These are phyloP conservation scores for Jordanella pulchra DNA, from an alignment of 2,797 vertebrate genomes.

Conservation along the genomic window DNA sequence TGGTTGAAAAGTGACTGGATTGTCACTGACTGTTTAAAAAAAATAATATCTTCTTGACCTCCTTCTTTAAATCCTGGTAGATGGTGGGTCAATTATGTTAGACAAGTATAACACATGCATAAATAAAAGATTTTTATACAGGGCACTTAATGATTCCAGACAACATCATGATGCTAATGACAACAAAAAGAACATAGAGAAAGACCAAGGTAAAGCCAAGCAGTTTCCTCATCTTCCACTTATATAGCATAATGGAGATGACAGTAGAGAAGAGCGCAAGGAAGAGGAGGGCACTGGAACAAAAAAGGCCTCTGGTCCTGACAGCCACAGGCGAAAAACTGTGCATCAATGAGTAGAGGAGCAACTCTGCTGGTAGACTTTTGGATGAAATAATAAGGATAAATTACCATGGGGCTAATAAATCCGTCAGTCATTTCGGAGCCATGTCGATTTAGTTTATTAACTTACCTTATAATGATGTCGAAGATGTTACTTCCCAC, in stretches of 20 bases:
- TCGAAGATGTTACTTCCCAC: constrained; percentile 98
- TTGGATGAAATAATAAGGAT: constrained; percentile 7
- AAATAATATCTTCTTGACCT: no score
- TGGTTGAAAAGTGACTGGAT: no score
- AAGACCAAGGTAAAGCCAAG: constrained; percentile 92
- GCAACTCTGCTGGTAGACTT: constrained; percentile 90
- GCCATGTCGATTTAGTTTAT: not conserved
- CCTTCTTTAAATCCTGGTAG: not conserved
- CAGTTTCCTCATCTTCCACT: constrained; percentile 95
- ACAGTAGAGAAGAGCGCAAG: constrained; percentile 98
- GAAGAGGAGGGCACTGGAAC: constrained; percentile 94
- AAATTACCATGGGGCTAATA: not conserved
- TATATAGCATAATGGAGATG: constrained; percentile 89
- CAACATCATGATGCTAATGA: constrained; percentile 94
- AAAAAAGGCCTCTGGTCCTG: constrained; percentile 96
- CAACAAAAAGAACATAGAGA: constrained; percentile 94
- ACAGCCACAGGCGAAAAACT: constrained; percentile 85
- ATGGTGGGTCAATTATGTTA: not conserved
- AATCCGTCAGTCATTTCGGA: not conserved
- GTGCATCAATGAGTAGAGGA: constrained; percentile 84
- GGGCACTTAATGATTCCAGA: constrained; percentile 92
- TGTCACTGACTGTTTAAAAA: no score
- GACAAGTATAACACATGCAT: not conserved
- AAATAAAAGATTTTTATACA: constrained; percentile 47
- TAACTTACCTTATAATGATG: constrained; percentile 93